Conservation (phyloP, 2,888 invertebrate species). For the Argyresthia albistria region DNA sequence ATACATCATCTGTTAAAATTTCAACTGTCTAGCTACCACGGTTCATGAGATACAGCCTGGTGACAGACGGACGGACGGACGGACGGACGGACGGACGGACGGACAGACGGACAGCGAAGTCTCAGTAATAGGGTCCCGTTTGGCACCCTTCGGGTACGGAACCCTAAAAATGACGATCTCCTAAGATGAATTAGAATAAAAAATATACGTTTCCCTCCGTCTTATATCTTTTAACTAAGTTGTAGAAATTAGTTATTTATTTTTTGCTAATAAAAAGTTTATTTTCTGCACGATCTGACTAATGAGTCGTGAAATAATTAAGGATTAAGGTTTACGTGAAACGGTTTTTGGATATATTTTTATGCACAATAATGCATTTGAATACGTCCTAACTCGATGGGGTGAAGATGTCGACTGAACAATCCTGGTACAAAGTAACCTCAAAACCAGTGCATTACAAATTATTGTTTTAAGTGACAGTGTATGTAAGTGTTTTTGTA, state of each 20-base stretch:
- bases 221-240: slow-evolving; percentile 17
- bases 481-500: slow-evolving; percentile 51
- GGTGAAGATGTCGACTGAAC: slow-evolving; percentile 38
- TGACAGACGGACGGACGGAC: too few species aligned
- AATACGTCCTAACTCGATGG: slow-evolving; percentile 19
- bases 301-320: slow-evolving; percentile 14
- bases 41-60: too few species aligned
- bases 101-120: too few species aligned
- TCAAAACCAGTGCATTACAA: slow-evolving; percentile 56
- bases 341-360: slow-evolving; percentile 31
- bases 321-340: slow-evolving; percentile 35
- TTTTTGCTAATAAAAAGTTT: slow-evolving; percentile 29
- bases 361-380: slow-evolving; percentile 43
- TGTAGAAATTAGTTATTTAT: slow-evolving; percentile 33
- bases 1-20: too few species aligned
- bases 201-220: slow-evolving; percentile 42
- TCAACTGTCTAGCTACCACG: too few species aligned
- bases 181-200: background rate
- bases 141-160: too few species aligned
- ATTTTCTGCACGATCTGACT: slow-evolving; percentile 15
- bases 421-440: slow-evolving; percentile 57
- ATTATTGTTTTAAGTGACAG: slow-evolving; percentile 37
- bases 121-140: too few species aligned
- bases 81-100: too few species aligned
- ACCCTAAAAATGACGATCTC: background rate